These are phyloP conservation scores for Athalia rosae DNA, from an alignment of 2,888 invertebrate species.

Conservation along the genomic window DNA sequence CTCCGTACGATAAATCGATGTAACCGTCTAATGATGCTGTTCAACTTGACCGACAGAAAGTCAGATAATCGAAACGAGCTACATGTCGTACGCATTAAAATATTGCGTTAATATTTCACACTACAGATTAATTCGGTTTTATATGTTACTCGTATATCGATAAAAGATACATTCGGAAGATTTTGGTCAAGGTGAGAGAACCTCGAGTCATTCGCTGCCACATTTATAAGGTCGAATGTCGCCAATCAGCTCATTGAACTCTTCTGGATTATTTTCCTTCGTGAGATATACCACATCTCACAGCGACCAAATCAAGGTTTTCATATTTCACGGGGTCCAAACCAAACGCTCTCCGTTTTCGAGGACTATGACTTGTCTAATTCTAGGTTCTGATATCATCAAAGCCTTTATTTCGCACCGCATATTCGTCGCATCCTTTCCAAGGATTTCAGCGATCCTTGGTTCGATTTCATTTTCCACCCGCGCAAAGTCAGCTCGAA, in stretches of 20 bases:
- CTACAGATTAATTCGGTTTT: too few relatives aligned
- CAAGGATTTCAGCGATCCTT: neutral
- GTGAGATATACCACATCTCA: constrained; percentile 62
- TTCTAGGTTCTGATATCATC: neutral
- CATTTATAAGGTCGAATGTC: constrained; percentile 55
- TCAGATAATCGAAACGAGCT: too few relatives aligned
- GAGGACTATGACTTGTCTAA: neutral
- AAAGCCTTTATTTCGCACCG: neutral
- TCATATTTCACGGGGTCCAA: constrained; percentile 55
- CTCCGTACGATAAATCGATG: too few relatives aligned
- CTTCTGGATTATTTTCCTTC: constrained; percentile 55
- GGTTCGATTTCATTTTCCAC: constrained; percentile 6
- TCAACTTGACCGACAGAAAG: too few relatives aligned
- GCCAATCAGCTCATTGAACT: constrained; percentile 56
- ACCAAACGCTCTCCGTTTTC: constrained; percentile 2
- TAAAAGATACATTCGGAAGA: too few relatives aligned
- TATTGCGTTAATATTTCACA: too few relatives aligned
- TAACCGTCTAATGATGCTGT: too few relatives aligned
- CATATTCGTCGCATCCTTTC: neutral
- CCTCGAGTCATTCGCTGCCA: neutral
- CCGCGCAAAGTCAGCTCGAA: neutral
- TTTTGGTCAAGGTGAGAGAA: too few relatives aligned
- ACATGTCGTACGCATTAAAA: too few relatives aligned
- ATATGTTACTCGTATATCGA: too few relatives aligned
- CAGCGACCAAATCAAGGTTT: constrained; percentile 43